These are phyloP conservation scores for Poeciliopsis infans DNA, from an alignment of 2,797 vertebrate genomes.

Conservation along the genomic window DNA sequence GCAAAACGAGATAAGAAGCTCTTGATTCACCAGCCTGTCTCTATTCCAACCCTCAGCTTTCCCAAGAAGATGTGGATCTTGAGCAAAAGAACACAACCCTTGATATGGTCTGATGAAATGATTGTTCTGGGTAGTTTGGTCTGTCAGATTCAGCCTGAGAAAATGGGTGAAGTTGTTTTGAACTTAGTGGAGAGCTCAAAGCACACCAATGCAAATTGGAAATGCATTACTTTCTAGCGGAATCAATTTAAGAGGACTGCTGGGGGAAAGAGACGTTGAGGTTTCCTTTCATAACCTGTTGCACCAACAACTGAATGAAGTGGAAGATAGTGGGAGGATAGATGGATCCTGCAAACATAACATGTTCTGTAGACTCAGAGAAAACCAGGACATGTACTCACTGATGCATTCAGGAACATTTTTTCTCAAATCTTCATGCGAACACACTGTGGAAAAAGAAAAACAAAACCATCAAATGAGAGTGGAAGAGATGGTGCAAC, in stretches of 20 bases:
- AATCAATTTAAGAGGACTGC: background rate
- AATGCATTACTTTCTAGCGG: background rate
- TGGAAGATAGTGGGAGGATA: background rate
- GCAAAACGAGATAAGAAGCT: background rate
- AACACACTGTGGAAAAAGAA: conserved; percentile 80
- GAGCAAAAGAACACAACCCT: background rate
- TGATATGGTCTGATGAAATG: background rate
- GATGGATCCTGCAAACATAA: background rate
- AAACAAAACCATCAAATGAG: background rate
- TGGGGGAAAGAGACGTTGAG: background rate
- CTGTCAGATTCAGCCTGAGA: too few relatives aligned
- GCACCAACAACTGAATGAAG: background rate
- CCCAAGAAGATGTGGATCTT: background rate
- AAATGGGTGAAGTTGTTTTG: background rate
- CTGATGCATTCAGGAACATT: conserved; percentile 85
- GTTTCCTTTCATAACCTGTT: background rate
- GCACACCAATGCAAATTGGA: background rate
- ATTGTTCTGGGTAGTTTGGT: background rate
- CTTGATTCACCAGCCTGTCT: background rate
- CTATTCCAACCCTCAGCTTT: background rate
- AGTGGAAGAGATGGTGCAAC: background rate
- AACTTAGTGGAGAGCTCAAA: background rate
- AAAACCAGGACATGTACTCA: conserved; percentile 66
- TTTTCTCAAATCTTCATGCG: conserved; percentile 78
- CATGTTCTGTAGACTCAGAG: background rate